Evolutionary conservation across 1,140 invertebrate genomes (phyloP).

Genomic region (Sminthurides bifidus): DNA sequence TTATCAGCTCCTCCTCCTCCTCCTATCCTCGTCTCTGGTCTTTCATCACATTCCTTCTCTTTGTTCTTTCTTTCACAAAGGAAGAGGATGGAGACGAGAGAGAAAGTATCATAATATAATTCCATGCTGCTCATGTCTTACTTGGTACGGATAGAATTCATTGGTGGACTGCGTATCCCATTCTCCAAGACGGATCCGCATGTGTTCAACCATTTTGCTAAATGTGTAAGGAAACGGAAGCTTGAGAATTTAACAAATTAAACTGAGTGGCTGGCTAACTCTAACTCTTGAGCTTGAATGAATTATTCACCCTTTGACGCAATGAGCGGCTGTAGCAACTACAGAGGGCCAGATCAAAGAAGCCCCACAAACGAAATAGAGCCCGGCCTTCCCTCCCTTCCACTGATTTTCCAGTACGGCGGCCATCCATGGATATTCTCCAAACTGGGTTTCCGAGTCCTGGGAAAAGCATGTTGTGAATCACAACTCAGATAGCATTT

Average conservation of each 20-base stretch:
- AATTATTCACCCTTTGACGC: constrained; percentile 40
- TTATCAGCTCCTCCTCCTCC: background rate
- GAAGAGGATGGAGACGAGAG: no score
- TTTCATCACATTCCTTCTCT: no score
- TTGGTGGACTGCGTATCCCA: constrained; percentile 58
- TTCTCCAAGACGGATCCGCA: constrained; percentile 50
- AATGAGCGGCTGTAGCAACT: constrained; percentile 60
- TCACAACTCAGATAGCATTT: no score
- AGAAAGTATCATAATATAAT: no score
- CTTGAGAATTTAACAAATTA: background rate
- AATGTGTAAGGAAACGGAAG: background rate
- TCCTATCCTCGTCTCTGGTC: background rate
- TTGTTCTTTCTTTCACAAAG: no score
- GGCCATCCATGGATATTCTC: constrained; percentile 66
- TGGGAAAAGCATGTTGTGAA: constrained; percentile 7
- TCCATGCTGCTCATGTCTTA: constrained; percentile 1
- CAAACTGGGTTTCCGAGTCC: constrained; percentile 31
- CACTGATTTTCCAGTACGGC: constrained; percentile 52
- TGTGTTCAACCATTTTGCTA: constrained; percentile 33
- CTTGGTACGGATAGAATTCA: constrained; percentile 59
- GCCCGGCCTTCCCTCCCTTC: constrained; percentile 38
- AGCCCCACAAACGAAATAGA: constrained; percentile 54
- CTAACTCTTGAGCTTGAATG: no score
- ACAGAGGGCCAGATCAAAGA: constrained; percentile 55
- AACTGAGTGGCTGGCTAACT: no score